phyloP scores from a whole-genome alignment of 1,140 invertebrate genomes.

The Hyposmocoma kahamanoa region DNA sequence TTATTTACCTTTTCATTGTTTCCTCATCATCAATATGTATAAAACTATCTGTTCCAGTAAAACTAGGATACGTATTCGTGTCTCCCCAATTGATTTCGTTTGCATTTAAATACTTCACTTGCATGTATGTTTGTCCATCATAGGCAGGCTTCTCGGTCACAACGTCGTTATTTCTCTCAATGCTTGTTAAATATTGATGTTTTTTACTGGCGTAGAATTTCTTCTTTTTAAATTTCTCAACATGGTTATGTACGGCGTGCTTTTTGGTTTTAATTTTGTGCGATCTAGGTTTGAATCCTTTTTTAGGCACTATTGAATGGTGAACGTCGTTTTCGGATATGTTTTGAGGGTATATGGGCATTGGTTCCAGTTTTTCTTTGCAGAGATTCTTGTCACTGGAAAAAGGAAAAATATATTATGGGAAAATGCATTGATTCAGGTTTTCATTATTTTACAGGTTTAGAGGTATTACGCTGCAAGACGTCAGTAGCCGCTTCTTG shows the following conservation, averaged over 20 bases:
- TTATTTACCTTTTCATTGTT: slow-evolving; percentile 76
- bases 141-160: slow-evolving; percentile 37
- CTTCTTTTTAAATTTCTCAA: slow-evolving; percentile 47
- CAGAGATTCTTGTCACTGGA: slow-evolving; percentile 36
- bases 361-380: slow-evolving; percentile 37
- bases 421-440: not conserved
- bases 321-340: slow-evolving; percentile 38
- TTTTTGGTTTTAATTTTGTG: slow-evolving; percentile 48
- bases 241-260: slow-evolving; percentile 25
- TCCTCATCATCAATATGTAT: slow-evolving; percentile 86
- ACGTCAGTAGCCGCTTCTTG: too few species aligned
- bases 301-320: slow-evolving; percentile 56
- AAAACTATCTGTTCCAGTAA: slow-evolving; percentile 82
- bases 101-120: slow-evolving; percentile 53
- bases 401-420: slow-evolving; percentile 12
- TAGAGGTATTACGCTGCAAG: too few species aligned
- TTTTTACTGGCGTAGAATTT: slow-evolving; percentile 44
- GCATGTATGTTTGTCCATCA: slow-evolving; percentile 57
- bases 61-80: slow-evolving; percentile 76
- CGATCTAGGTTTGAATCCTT: slow-evolving; percentile 49
- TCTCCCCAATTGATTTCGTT: slow-evolving; percentile 61
- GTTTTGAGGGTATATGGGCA: slow-evolving; percentile 35
- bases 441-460: not conserved
- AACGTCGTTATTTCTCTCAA: slow-evolving; percentile 31
- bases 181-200: slow-evolving; percentile 24